Base-by-base conservation (phyloP, 1,140 invertebrate species). In the Lordiphosa mommai region DNA sequence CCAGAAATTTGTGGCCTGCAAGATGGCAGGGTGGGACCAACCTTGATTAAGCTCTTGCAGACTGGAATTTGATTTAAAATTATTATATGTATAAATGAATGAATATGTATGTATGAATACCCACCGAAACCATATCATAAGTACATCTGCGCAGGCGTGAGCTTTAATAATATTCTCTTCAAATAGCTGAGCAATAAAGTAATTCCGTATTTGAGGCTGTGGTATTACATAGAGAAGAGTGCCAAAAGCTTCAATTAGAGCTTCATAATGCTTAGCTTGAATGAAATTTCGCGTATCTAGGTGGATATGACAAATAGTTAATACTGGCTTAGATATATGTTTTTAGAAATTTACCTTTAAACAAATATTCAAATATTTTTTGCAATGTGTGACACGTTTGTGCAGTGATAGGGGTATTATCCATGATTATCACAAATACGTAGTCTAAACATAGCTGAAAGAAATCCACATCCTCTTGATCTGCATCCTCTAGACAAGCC, bases 41-140 rank as follows among this genome's bases (percentile, higher is more conserved):
- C 43, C 34, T 0, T n/a, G 1, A 12, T 60, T 55, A 0, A 13
- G 5, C 36, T 72, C 61, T 40, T 9, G 40, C 0, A 84, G 13
- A 1, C 77, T 84, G 16, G 3, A 65, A 69, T 13, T 10, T 5
- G 2, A 1, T 4, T 27, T 8, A 0, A 7, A 3, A 12, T 13
- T 33, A 0, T n/a, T n/a, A n/a, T n/a, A n/a, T n/a, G 0, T 5
- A 3, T 17, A 3, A 5, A 36, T 14, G 23, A 12, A 8, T 13
- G 8, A 0, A 4, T 9, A 1, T 13, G n/a, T 9, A 9, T 23
- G 2, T 10, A 1, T 0, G 16, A 20, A 2, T 37, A 17, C 53
- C 6, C 12, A 84, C 76, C 61, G 53, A 48, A 64, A 77, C 3
- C 9, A 55, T 2, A 84, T 29, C 58, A 72, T 72, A 0, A 84